Conservation (phyloP, 2,113 vertebrate species). For the Cynoglossus semilaevis region DNA sequence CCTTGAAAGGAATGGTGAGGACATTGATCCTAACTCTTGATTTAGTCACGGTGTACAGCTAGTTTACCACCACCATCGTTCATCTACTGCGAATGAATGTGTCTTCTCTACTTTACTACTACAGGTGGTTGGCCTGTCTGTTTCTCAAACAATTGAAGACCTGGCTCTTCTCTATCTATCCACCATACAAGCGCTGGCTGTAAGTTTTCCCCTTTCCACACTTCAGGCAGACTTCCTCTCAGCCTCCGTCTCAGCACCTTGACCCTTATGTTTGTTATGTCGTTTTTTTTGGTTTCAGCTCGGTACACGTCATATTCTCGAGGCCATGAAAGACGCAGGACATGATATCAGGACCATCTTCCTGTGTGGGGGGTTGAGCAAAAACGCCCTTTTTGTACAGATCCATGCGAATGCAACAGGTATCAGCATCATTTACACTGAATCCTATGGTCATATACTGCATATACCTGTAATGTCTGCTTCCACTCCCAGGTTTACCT, state of each 20-base stretch:
- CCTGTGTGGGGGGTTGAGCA: constrained; percentile 94
- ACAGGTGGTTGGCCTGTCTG: constrained; percentile 86
- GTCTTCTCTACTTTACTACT: neutral
- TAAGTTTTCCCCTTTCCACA: constrained; percentile 75
- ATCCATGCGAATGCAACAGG: constrained; percentile 90
- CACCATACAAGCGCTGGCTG: constrained; percentile 89
- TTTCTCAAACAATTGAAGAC: constrained; percentile 87
- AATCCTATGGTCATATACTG: neutral
- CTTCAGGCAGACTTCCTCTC: constrained; percentile 10
- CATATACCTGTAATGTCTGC: neutral
- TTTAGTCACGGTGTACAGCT: too few relatives aligned
- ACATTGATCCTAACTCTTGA: neutral
- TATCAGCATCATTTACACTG: constrained; percentile 43
- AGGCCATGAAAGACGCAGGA: constrained; percentile 84
- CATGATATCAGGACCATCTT: constrained; percentile 86
- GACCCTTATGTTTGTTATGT: too few relatives aligned
- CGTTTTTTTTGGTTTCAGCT: constrained; percentile 74
- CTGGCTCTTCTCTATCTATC: constrained; percentile 92
- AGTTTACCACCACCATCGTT: too few relatives aligned
- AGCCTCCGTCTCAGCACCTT: neutral
- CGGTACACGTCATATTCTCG: constrained; percentile 89
- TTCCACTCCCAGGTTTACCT: constrained; percentile 79
- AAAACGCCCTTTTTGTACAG: constrained; percentile 91
- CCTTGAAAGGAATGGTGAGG: constrained; percentile 93
- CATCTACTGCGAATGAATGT: too few relatives aligned